A percentile compares a stretch with the other conserved stretches of the same genome.
Evolutionary conservation across 2,888 invertebrate species (phyloP).

Genomic region (Cylloceria caligata): DNA sequence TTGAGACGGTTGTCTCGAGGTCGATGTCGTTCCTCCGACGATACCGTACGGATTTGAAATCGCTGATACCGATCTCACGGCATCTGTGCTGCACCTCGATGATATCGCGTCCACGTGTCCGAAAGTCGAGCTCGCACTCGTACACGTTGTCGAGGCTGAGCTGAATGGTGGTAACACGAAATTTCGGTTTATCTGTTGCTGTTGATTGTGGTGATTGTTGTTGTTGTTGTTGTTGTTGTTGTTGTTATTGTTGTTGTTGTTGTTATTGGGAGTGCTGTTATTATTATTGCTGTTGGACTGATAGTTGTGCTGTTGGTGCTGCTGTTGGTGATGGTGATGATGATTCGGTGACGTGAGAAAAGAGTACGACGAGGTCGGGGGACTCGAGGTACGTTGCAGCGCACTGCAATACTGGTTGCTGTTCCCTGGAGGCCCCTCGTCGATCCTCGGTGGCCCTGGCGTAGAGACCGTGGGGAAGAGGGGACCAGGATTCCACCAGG

Average conservation of each 20-base stretch:
- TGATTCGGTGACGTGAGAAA: slow-evolving; percentile 44
- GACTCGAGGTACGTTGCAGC: slow-evolving; percentile 67
- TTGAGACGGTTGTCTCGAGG: slow-evolving; percentile 32
- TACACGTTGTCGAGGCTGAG: slow-evolving; percentile 69
- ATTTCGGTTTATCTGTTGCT: slow-evolving; percentile 67
- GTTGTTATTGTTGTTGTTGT: slow-evolving; percentile 55
- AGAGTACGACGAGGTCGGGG: slow-evolving; percentile 61
- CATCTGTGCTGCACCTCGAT: slow-evolving; percentile 74
- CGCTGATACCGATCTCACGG: slow-evolving; percentile 67
- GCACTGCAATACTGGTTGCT: slow-evolving; percentile 75
- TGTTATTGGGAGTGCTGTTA: slow-evolving; percentile 64
- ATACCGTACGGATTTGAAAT: slow-evolving; percentile 67
- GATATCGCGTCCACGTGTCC: slow-evolving; percentile 76
- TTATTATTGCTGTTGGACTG: slow-evolving; percentile 55
- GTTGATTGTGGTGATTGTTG: slow-evolving; percentile 60
- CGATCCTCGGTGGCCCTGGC: slow-evolving; percentile 81
- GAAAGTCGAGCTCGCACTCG: slow-evolving; percentile 73
- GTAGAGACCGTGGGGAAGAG: slow-evolving; percentile 79
- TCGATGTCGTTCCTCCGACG: slow-evolving; percentile 57
- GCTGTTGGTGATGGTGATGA: slow-evolving; percentile 66
- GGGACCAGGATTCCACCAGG: slow-evolving; percentile 83
- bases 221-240: slow-evolving; percentile 61
- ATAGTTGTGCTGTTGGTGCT: slow-evolving; percentile 65
- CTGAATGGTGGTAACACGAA: slow-evolving; percentile 63
- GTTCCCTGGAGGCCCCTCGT: slow-evolving; percentile 80